Base-by-base conservation (phyloP, 2,888 invertebrate species). In the Drosophila tripunctata region DNA sequence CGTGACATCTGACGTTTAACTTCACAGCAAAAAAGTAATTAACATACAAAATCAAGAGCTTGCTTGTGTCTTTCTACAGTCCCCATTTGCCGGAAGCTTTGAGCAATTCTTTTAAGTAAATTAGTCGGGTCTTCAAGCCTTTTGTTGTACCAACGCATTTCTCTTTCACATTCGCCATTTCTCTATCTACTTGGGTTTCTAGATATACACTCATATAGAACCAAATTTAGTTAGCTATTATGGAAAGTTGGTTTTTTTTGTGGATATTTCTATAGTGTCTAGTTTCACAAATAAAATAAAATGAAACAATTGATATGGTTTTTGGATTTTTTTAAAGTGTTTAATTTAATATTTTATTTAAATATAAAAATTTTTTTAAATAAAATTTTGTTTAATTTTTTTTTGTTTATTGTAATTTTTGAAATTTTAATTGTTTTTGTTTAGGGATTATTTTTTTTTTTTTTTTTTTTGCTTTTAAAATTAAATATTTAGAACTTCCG, bases 1-100 rank as follows among this genome's bases (percentile, higher is more conserved):
- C 36, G 43, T 43, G 21, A 27, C 30, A 38, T 17, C 4, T 19
- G 10, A 4, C 12, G 38, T 21, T 21, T 47, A 14, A 2, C 22
- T 55, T 65, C 30, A 65, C 45, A 38, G 17, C 27, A 12, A 66
- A 60, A 67, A 64, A 67, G 44, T 50, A 64, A 64, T 78, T 64
- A 65, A 61, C 75, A 60, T 58, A 75, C 19, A 47, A 65, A 67
- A 43, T 67, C 41, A 63, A 47, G 47, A 51, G 36, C 40, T 36
- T 22, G 24, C 30, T 17, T 47, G 45, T 44, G 35, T 55, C 45
- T 51, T 40, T 38, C 2, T 50, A 10, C 54, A 33, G 24, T 8
- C 21, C 41, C 43, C 19, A 30, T 6, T n/a, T 41, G 58, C 51
- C 72, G 76, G 64, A 67, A 76, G 72, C 48, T 50, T 58, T 55